Evolutionary conservation across 1,140 invertebrate species (phyloP).

Genomic region (Homalodisca vitripennis): DNA sequence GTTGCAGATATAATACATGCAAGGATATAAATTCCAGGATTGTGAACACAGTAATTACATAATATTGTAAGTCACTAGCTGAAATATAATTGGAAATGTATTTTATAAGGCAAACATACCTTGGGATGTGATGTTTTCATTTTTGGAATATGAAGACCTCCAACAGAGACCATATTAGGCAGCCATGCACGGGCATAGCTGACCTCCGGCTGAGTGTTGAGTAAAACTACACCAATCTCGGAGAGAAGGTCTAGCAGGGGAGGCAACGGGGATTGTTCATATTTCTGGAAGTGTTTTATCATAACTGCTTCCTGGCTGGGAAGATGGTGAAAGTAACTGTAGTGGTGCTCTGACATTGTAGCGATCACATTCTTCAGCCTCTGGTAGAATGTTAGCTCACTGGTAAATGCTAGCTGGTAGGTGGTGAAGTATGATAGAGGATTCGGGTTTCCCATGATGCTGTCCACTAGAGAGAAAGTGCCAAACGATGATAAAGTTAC

Average conservation of each 20-base stretch:
- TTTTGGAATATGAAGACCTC: slow-evolving; percentile 59
- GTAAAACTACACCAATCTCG: slow-evolving; percentile 47
- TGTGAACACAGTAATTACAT: too few species aligned
- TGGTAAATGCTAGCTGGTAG: not conserved
- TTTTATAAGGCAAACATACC: too few species aligned
- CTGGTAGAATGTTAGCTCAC: slow-evolving; percentile 38
- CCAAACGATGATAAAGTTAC: slow-evolving; percentile 33
- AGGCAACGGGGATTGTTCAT: slow-evolving; percentile 34
- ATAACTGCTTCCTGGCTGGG: not conserved
- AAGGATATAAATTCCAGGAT: too few species aligned
- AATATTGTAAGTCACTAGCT: too few species aligned
- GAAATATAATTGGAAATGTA: too few species aligned
- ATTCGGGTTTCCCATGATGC: slow-evolving; percentile 14
- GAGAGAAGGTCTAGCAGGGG: slow-evolving; percentile 40
- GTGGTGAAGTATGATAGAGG: not conserved
- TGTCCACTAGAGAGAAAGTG: not conserved
- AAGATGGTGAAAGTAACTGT: not conserved
- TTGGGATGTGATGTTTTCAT: too few species aligned
- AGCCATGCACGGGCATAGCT: slow-evolving; percentile 48
- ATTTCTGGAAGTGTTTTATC: slow-evolving; percentile 48
- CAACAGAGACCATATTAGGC: slow-evolving; percentile 58
- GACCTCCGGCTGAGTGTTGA: slow-evolving; percentile 52
- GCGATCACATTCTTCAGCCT: not conserved
- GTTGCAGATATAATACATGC: too few species aligned
- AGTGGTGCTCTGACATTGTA: not conserved